Percentiles rank a stretch among this genome's conserved stretches.
These are phyloP conservation scores for Pelmatolapia mariae DNA, from an alignment of 2,113 vertebrate genomes.

Conservation along the genomic window DNA sequence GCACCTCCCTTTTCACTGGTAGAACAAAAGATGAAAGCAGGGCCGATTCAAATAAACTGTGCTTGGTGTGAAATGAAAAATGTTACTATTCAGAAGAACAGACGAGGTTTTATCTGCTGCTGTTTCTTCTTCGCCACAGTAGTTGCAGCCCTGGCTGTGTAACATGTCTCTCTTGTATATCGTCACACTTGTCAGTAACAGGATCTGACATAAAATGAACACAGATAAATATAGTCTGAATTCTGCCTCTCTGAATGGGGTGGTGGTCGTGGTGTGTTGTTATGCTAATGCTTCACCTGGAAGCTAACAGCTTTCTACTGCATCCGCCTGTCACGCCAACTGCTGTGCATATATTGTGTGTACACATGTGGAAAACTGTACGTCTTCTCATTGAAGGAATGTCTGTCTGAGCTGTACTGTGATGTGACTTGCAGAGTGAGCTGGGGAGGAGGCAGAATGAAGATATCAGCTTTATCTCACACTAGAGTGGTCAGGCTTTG, in stretches of 20 bases:
- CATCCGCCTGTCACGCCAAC: conserved; percentile 31
- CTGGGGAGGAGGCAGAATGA: conserved; percentile 38
- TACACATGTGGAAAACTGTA: neutral
- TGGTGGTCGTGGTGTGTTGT: neutral
- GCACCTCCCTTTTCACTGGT: neutral
- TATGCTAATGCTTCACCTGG: conserved; percentile 36
- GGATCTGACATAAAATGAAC: neutral
- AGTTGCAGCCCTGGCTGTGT: neutral
- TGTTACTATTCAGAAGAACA: rapidly evolving
- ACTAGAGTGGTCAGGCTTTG: conserved; percentile 46
- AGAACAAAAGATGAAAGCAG: neutral
- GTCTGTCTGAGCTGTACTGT: conserved; percentile 2
- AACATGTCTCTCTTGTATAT: neutral
- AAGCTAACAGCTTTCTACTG: conserved; percentile 37
- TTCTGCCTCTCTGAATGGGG: neutral
- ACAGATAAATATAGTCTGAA: neutral
- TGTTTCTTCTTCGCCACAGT: neutral
- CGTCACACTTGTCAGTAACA: neutral
- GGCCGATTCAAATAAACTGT: neutral
- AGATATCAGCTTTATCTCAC: conserved; percentile 60
- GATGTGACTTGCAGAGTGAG: conserved; percentile 1
- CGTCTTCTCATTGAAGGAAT: neutral
- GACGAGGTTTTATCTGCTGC: neutral
- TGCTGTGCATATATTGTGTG: conserved; percentile 35
- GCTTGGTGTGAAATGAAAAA: neutral